Evolutionary conservation across 1,140 invertebrate genomes (phyloP), one percentile per base, ranked within the genome.

Genomic region (Drosophila pseudoobscura): DNA sequence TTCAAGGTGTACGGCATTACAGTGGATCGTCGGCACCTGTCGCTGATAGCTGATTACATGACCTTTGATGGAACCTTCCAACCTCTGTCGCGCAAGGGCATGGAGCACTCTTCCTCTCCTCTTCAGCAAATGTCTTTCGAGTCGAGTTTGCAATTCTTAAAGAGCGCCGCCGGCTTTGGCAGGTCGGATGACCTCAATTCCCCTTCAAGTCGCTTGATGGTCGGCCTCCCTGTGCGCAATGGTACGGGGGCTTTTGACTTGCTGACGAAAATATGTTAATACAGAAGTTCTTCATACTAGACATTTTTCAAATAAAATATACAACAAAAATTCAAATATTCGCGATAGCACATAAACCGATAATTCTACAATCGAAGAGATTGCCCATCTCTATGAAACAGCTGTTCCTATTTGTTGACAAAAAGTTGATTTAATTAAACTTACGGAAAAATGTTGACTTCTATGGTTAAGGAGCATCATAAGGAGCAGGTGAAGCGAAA

Each of bases 81-180:
- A 87, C 96, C 98, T 0, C 95, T 99, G 90, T 99, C 96, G 92
- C 93, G 98, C 29, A 95, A 94, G 88, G 97, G 97, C 6, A 98
- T 99, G 94, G 95, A 96, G 76, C 94, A 94, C 22, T 97, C 95
- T 43, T 93, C 96, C 0, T 99, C 98, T 3, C 97, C 98, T 0
- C 92, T 99, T 2, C 99, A 99, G 91, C 98, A 99, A 92, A 99
- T 99, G 96, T 98, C 96, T 2, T 99, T 99, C 88, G 99, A 99
- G 92, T 97, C 97, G 1, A 97, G 97, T 1, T 92, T 97, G 22
- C 94, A 94, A 75, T 99, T 99, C 89, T 93, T 99, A 51, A 96
- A 96, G 80, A 95, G 94, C 60, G 96, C 99, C 0, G 94, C 96
- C 9, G 91, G 98, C 8, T 93, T 93, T 90, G 94, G 94, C 26